Conservation (phyloP, 2,797 vertebrate genomes). For the Neopelma chrysocephalum region DNA sequence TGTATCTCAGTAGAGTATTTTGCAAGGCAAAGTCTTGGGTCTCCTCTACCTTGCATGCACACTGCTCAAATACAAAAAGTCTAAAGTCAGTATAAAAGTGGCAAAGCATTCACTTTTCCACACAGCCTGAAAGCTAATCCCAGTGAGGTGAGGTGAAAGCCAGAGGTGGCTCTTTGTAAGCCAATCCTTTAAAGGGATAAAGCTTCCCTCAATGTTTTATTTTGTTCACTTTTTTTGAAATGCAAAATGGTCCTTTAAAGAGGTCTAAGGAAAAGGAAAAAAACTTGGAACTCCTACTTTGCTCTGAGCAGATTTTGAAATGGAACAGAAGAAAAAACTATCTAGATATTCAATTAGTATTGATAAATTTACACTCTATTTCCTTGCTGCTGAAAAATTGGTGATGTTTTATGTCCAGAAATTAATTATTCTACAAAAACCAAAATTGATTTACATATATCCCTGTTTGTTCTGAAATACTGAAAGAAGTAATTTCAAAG, state of each 20-base stretch:
- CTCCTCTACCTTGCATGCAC: background rate
- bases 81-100: background rate
- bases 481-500: background rate
- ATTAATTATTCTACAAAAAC: background rate
- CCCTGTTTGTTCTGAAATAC: background rate
- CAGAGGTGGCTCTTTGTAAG: background rate
- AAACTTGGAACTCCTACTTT: background rate
- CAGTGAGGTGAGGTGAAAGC: background rate
- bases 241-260: background rate
- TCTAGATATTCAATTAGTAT: background rate
- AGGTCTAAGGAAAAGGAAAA: background rate
- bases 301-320: background rate
- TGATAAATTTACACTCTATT: background rate
- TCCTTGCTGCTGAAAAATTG: background rate
- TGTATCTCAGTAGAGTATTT: background rate
- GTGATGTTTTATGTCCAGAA: background rate
- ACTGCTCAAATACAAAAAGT: background rate
- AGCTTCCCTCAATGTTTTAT: background rate
- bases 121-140: background rate
- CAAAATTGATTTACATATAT: background rate
- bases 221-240: background rate
- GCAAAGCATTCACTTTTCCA: background rate
- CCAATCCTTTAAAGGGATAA: background rate
- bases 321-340: background rate
- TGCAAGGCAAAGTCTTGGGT: background rate